phyloP scores from a whole-genome alignment of 2,888 invertebrate species.

The Tyria jacobaeae region DNA sequence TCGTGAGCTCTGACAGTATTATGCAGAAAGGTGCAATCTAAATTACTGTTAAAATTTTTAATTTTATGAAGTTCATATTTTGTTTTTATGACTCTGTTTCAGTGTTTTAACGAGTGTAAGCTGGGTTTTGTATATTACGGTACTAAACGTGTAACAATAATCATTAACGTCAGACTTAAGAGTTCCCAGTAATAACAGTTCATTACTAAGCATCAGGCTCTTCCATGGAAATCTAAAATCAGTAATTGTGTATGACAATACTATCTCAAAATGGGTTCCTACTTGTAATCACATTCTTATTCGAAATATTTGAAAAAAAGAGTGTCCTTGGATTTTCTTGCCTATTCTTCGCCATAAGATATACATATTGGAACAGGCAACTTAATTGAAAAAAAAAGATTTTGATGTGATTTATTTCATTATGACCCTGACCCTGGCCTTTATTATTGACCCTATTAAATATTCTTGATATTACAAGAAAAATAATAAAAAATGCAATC shows the following conservation, averaged over 20 bases:
- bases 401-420: no score
- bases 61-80: slow-evolving; percentile 18
- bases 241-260: not conserved
- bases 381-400: no score
- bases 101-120: slow-evolving; percentile 18
- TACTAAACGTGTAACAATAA: slow-evolving; percentile 18
- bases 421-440: no score
- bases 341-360: no score
- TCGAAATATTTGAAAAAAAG: no score
- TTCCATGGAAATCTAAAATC: slow-evolving; percentile 7
- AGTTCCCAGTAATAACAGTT: slow-evolving; percentile 2
- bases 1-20: slow-evolving; percentile 25
- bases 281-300: not conserved
- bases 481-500: no score
- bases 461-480: no score
- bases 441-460: no score
- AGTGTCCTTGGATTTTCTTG: no score
- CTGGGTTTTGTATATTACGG: slow-evolving; percentile 21
- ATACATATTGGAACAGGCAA: no score
- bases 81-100: slow-evolving; percentile 18
- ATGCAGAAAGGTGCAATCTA: slow-evolving; percentile 40
- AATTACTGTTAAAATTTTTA: slow-evolving; percentile 7
- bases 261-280: not conserved
- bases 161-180: slow-evolving; percentile 17
- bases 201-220: slow-evolving; percentile 11